These are phyloP conservation scores for Rhamphomyia laevipes DNA, from an alignment of 2,888 invertebrate species.

Conservation along the genomic window DNA sequence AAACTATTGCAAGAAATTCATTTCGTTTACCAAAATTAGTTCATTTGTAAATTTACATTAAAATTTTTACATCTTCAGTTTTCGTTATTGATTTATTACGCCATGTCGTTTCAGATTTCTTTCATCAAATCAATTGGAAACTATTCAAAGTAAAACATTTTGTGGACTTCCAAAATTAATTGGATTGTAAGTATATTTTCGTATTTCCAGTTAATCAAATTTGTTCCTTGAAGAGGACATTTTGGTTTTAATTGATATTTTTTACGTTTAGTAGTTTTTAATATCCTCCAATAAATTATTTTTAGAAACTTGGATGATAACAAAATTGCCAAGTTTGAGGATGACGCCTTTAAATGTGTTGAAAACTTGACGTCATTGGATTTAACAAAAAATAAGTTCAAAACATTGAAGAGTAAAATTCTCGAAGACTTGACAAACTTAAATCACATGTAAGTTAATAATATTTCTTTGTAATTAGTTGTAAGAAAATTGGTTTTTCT, in stretches of 20 bases:
- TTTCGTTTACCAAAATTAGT: constrained; percentile 32
- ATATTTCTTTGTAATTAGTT: too few species aligned
- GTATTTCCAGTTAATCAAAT: too few species aligned
- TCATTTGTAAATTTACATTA: constrained; percentile 38
- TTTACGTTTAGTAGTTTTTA: background rate
- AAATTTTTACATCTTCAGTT: background rate
- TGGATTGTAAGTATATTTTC: constrained; percentile 34
- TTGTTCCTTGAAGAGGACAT: background rate
- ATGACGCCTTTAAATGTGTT: constrained; percentile 36
- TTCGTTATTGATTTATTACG: constrained; percentile 2
- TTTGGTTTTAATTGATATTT: background rate
- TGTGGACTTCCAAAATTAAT: constrained; percentile 36
- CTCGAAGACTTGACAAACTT: constrained; percentile 35
- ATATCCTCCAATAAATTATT: constrained; percentile 14
- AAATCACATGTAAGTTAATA: constrained; percentile 38
- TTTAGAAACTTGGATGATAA: constrained; percentile 40
- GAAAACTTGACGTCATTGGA: constrained; percentile 39
- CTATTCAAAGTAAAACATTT: constrained; percentile 38
- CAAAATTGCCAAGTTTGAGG: constrained; percentile 34
- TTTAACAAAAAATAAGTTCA: constrained; percentile 33
- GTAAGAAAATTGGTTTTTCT: too few species aligned
- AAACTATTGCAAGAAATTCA: constrained; percentile 28
- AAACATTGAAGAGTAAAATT: constrained; percentile 32
- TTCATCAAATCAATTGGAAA: constrained; percentile 38
- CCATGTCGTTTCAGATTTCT: constrained; percentile 37